Percentiles rank a stretch among this genome's conserved stretches.
These are phyloP conservation scores for Aythya baeri DNA, from an alignment of 2,113 vertebrate species.

Conservation along the genomic window DNA sequence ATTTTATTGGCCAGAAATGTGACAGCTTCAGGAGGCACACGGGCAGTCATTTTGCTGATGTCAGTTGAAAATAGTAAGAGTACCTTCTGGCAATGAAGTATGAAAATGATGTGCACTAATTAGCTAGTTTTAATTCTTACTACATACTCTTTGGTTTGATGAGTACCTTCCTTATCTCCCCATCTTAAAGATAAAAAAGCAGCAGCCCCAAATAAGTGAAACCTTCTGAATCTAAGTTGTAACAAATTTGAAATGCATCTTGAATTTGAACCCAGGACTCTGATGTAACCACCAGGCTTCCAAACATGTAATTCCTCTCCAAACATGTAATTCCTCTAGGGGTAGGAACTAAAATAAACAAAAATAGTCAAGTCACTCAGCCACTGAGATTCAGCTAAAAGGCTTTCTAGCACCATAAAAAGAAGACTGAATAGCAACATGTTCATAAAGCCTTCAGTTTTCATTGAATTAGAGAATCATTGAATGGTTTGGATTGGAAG, in stretches of 20 bases:
- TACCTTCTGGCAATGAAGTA: not conserved
- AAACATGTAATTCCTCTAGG: accelerated
- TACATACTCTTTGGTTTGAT: not conserved
- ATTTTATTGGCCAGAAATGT: not conserved
- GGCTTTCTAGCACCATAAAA: not conserved
- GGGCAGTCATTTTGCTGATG: not conserved
- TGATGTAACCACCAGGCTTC: not conserved
- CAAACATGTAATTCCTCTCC: accelerated
- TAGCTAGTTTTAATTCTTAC: not conserved
- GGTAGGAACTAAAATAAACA: not conserved
- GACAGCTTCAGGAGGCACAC: not conserved
- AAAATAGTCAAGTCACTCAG: not conserved
- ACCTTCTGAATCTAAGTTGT: not conserved
- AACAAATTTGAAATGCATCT: not conserved
- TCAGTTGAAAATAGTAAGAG: not conserved
- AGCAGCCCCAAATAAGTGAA: not conserved
- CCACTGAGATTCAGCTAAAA: not conserved
- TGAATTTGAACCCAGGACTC: not conserved
- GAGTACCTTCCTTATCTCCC: not conserved
- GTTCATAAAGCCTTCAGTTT: not conserved
- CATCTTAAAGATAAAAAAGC: not conserved
- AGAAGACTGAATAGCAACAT: not conserved
- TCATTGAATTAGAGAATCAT: not conserved
- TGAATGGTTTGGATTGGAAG: too few relatives aligned
- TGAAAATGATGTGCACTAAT: not conserved